phyloP scores from a whole-genome alignment of 2,888 invertebrate species.

The Brenthis daphne region DNA sequence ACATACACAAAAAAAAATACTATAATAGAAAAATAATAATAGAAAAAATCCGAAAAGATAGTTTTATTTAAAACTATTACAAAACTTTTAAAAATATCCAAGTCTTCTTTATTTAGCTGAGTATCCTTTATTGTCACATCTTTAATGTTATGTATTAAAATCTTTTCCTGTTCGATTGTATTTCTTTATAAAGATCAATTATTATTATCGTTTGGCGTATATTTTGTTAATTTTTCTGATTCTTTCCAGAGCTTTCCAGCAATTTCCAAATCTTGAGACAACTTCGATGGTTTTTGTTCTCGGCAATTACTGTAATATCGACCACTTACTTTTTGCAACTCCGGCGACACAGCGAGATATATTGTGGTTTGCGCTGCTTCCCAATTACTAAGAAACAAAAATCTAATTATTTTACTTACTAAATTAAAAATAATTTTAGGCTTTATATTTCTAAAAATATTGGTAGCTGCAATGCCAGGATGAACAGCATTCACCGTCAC shows the following conservation, averaged over 20 bases:
- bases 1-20: no score
- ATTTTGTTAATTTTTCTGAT: slow-evolving; percentile 1
- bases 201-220: not conserved
- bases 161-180: no score
- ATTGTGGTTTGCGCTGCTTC: slow-evolving; percentile 15
- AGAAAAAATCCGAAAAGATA: no score
- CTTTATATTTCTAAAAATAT: slow-evolving; percentile 17
- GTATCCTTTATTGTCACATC: no score
- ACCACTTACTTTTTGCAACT: slow-evolving; percentile 7
- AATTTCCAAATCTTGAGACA: not conserved
- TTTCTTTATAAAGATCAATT: not conserved
- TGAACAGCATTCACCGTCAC: slow-evolving; percentile 84
- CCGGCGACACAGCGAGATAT: slow-evolving; percentile 10
- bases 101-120: no score
- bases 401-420: not conserved
- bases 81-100: no score
- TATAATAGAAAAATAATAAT: no score
- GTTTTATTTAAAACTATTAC: no score
- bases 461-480: slow-evolving; percentile 70
- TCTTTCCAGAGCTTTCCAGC: slow-evolving; percentile 10
- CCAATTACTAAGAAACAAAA: slow-evolving; percentile 2
- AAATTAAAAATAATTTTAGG: not conserved
- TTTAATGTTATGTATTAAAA: no score
- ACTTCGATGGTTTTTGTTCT: not conserved
- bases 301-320: slow-evolving; percentile 8